Conservation (phyloP, 2,113 vertebrate species). For the Tonatia bakeri region DNA sequence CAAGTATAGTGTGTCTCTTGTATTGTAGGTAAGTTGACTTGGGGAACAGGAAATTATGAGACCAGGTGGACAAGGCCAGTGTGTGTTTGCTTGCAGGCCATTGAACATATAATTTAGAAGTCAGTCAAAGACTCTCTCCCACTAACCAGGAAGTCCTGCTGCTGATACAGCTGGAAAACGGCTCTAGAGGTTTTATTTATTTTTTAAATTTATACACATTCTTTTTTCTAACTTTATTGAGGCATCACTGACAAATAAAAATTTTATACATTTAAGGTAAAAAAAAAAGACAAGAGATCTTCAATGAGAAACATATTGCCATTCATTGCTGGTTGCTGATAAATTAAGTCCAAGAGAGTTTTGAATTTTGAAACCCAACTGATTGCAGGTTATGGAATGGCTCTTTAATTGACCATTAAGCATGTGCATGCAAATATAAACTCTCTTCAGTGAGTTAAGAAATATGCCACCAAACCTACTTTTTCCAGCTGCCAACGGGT, state of each 20-base stretch:
- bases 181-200: not conserved
- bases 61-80: not conserved
- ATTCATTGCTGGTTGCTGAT: not conserved
- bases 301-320: not conserved
- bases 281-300: not conserved
- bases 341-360: constrained; percentile 9
- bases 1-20: not conserved
- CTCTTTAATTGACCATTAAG: constrained; percentile 36
- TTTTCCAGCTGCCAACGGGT: not conserved
- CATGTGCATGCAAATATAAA: not conserved
- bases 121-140: not conserved
- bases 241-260: not conserved
- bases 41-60: not conserved
- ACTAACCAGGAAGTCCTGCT: not conserved
- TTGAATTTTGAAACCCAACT: constrained; percentile 27
- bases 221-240: not conserved
- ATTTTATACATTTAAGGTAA: not conserved
- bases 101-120: not conserved
- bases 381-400: not conserved
- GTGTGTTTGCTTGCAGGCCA: not conserved
- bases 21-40: not conserved
- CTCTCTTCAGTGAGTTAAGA: constrained; percentile 19
- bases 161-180: not conserved
- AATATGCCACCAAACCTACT: not conserved
- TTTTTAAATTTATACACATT: not conserved